Conservation (phyloP, 2,113 vertebrate genomes). For the Laticauda laticaudata region DNA sequence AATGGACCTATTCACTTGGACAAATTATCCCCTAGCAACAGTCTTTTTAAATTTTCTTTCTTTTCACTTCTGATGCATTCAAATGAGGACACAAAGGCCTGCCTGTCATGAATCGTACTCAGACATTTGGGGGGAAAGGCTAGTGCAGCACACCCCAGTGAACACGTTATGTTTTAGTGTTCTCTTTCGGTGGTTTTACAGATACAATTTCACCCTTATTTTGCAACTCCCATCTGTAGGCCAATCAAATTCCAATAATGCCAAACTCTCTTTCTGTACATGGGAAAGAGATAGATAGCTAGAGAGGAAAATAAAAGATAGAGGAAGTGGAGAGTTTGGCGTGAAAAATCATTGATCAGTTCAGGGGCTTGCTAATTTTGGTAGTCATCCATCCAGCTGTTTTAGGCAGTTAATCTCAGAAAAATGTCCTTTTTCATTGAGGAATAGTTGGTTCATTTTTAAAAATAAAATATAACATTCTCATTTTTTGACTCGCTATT, state of each 20-base stretch:
- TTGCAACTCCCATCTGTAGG: slow-evolving; percentile 33
- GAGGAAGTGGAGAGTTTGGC: slow-evolving; percentile 40
- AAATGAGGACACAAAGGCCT: slow-evolving; percentile 64
- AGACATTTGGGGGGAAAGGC: slow-evolving; percentile 46
- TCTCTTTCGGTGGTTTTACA: slow-evolving; percentile 34
- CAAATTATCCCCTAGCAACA: slow-evolving; percentile 70
- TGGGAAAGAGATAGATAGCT: neutral
- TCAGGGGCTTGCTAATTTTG: slow-evolving; percentile 56
- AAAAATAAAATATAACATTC: slow-evolving; percentile 38
- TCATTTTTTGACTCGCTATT: slow-evolving; percentile 28
- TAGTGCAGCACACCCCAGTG: slow-evolving; percentile 45
- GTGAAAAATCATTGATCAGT: slow-evolving; percentile 50
- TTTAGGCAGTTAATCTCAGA: slow-evolving; percentile 44
- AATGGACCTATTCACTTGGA: slow-evolving; percentile 76
- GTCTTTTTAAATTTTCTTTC: neutral
- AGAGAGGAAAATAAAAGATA: neutral
- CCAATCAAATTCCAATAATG: slow-evolving; percentile 46
- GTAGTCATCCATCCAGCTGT: slow-evolving; percentile 56
- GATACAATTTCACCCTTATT: slow-evolving; percentile 32
- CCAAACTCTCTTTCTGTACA: slow-evolving; percentile 46
- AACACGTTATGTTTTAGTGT: slow-evolving; percentile 24
- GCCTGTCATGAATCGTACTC: slow-evolving; percentile 54
- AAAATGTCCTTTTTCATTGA: slow-evolving; percentile 17
- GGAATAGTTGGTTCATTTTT: slow-evolving; percentile 19
- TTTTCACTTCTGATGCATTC: slow-evolving; percentile 48